phyloP scores from a whole-genome alignment of 2,888 invertebrate genomes.

The Volucella inanis region DNA sequence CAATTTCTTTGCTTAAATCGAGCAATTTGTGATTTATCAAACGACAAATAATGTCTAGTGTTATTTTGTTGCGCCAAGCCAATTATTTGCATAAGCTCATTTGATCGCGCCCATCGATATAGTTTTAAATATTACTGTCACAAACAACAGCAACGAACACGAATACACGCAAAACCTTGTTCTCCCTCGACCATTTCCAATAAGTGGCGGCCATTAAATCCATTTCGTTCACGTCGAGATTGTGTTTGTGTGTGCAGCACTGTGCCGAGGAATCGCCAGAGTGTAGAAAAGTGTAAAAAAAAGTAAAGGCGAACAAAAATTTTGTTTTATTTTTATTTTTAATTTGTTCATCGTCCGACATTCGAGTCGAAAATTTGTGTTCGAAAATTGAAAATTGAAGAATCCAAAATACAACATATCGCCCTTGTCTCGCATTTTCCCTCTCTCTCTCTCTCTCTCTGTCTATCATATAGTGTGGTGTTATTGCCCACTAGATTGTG shows the following conservation, averaged over 20 bases:
- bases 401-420: conserved; percentile 23
- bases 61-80: conserved; percentile 41
- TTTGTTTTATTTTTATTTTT: conserved; percentile 2
- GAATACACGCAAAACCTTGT: conserved; percentile 40
- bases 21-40: conserved; percentile 49
- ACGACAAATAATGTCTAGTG: conserved; percentile 41
- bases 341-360: background rate
- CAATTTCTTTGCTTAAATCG: conserved; percentile 70
- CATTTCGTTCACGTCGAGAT: conserved; percentile 32
- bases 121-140: too few species aligned
- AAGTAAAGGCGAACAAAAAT: background rate
- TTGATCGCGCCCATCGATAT: background rate
- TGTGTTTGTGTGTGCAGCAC: conserved; percentile 25
- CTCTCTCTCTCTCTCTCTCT: too few species aligned
- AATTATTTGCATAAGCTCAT: conserved; percentile 58
- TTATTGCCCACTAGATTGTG: conserved; percentile 9
- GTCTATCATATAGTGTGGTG: too few species aligned
- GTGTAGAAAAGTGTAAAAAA: conserved; percentile 22
- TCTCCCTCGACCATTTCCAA: conserved; percentile 69
- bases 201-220: conserved; percentile 75
- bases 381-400: conserved; percentile 22
- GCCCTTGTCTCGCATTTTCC: conserved; percentile 2
- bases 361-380: conserved; percentile 28
- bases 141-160: conserved; percentile 5
- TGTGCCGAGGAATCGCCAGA: conserved; percentile 39